A percentile compares a stretch with the other conserved stretches of the same genome.
phyloP scores from a whole-genome alignment of 1,140 invertebrate genomes.

The Chymomyza costata region DNA sequence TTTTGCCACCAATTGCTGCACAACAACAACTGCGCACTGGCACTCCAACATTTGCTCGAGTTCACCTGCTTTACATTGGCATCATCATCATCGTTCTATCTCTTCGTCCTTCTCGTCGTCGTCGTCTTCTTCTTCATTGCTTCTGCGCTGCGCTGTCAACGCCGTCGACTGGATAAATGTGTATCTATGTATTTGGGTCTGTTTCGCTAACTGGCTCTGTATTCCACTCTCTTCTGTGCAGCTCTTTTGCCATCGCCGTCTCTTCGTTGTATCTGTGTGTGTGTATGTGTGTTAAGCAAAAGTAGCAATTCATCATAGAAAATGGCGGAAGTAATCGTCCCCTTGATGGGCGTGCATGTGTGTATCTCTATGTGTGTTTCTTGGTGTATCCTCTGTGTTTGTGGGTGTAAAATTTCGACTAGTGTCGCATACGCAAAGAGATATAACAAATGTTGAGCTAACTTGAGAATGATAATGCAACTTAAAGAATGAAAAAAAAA shows the following conservation, averaged over 20 bases:
- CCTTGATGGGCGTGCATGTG: conserved; percentile 39
- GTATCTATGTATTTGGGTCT: conserved; percentile 12
- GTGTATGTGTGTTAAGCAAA: conserved; percentile 45
- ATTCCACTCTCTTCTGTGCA: conserved; percentile 47
- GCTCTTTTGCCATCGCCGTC: too few species aligned
- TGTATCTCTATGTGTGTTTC: conserved; percentile 3
- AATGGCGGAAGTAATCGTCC: conserved; percentile 71
- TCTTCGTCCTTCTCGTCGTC: conserved; percentile 24
- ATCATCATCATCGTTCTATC: too few species aligned
- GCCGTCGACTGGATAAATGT: conserved; percentile 49
- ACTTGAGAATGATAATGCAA: too few species aligned
- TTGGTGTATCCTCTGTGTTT: too few species aligned
- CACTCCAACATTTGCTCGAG: conserved; percentile 24
- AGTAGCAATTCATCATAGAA: conserved; percentile 75
- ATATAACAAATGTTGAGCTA: too few species aligned
- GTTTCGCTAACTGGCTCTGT: conserved; percentile 33
- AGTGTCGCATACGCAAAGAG: too few species aligned
- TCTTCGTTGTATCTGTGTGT: conserved; percentile 24
- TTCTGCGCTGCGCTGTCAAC: conserved; percentile 44
- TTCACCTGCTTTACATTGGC: conserved; percentile 56
- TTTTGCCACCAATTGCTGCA: conserved; percentile 48
- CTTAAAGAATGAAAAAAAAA: too few species aligned
- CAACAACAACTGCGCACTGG: conserved; percentile 19
- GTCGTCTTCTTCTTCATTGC: conserved; percentile 36
- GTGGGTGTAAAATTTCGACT: too few species aligned